Evolutionary conservation across 1,140 invertebrate species (phyloP), one percentile per base, ranked within the genome.

Genomic region (Musca domestica): DNA sequence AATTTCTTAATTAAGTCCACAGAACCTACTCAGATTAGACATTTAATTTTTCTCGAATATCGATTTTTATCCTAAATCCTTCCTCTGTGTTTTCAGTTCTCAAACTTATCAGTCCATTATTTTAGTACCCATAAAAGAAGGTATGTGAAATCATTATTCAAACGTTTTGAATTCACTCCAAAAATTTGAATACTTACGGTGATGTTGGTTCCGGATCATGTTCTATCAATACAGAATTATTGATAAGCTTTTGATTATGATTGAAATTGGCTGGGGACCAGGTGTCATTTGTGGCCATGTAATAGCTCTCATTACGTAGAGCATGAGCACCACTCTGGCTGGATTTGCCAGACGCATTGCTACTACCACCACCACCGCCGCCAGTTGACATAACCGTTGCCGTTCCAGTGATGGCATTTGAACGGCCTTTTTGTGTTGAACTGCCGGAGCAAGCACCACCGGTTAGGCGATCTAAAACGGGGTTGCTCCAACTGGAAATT

Each of bases 281-380:
- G 10, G 77, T 78, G 10, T 82, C 83, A 69, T 87, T 85, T 63
- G 86, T 90, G 27, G 90, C 90, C 81, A 91, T 88, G 72, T 93
- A 95, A 73, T 95, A 96, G 76, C 93, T 95, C 80, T 95, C 93
- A 74, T 95, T 95, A 19, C 90, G 82, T 52, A 92, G 72, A 15
- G 71, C 74, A 65, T 70, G 58, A 7, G 48, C 20, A 64, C 83
- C 74, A 64, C 49, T 64, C 23, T 52, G 20, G 25, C 49, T 14
- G 51, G 17, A 67, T 46, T 54, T 46, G 54, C 23, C 41, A 22
- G 10, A 10, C 20, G 48, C 19, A 6, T 15, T 17, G 19, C 25
- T 47, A 22, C n/a, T 20, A 3, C 19, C 54, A 25, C n/a, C 54
- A 68, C 19, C 48, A 63, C n/a, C 19, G 23, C 5, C 34, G 22